A percentile compares a stretch with the other conserved stretches of the same genome.
Conservation (phyloP, 2,888 invertebrate genomes). For the Meloe dianella region DNA sequence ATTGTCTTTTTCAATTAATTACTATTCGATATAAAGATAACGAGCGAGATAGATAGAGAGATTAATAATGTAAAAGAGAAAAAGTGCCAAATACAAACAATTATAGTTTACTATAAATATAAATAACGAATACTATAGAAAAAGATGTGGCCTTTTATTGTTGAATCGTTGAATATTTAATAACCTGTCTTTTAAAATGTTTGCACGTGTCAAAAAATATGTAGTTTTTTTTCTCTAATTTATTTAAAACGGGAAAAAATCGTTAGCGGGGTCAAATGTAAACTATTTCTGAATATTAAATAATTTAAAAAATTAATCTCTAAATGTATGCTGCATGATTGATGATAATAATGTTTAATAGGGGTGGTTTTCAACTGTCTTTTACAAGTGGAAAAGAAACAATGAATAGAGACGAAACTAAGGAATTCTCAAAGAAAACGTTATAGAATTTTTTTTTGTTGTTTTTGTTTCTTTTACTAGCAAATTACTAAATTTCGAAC, state of each 20-base stretch:
- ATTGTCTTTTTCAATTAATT: background rate
- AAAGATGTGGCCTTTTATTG: too few species aligned
- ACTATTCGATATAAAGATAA: background rate
- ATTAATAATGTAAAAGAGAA: background rate
- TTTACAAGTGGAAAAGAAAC: background rate
- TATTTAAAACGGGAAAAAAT: background rate
- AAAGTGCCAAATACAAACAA: background rate
- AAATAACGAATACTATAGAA: background rate
- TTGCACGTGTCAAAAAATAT: background rate
- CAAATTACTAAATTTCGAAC: background rate
- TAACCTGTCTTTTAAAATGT: background rate
- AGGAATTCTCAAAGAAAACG: too few species aligned
- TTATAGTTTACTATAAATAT: background rate
- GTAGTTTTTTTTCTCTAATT: background rate
- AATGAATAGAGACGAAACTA: background rate
- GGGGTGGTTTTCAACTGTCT: background rate
- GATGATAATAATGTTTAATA: background rate
- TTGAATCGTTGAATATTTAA: background rate
- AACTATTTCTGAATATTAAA: background rate
- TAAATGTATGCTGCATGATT: background rate
- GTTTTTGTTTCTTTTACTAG: background rate
- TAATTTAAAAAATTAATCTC: background rate
- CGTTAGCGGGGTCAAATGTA: conserved; percentile 1
- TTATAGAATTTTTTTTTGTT: background rate
- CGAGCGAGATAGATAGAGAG: background rate